A percentile compares a stretch with the other conserved stretches of the same genome.
Evolutionary conservation across 1,140 invertebrate genomes (phyloP).

Genomic region (Drosophila murphyi): DNA sequence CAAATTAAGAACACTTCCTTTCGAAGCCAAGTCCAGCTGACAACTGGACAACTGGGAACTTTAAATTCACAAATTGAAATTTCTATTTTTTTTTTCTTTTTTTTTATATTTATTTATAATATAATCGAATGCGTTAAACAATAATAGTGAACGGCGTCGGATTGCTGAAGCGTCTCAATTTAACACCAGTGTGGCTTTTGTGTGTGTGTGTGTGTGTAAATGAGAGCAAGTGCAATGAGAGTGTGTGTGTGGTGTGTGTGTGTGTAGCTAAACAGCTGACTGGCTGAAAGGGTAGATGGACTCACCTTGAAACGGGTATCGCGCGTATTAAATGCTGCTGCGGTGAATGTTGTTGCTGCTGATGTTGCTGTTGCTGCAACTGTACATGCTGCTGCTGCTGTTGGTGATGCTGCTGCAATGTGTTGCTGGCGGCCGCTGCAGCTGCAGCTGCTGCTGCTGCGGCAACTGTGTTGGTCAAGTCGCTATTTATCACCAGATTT

Average conservation of each 20-base stretch:
- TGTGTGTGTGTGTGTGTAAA: background rate
- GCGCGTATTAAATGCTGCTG: slow-evolving; percentile 81
- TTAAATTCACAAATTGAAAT: slow-evolving; percentile 8
- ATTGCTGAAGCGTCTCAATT: slow-evolving; percentile 18
- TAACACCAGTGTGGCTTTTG: background rate
- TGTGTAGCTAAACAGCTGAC: slow-evolving; percentile 27
- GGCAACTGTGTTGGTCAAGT: slow-evolving; percentile 59
- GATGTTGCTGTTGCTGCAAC: slow-evolving; percentile 44
- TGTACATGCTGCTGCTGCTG: slow-evolving; percentile 57
- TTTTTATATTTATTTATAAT: slow-evolving; percentile 25
- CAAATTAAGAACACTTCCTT: slow-evolving; percentile 31
- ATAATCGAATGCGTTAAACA: slow-evolving; percentile 22
- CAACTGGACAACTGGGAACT: slow-evolving; percentile 25
- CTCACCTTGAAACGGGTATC: slow-evolving; percentile 82
- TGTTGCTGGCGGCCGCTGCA: slow-evolving; percentile 61
- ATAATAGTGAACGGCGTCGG: slow-evolving; percentile 22
- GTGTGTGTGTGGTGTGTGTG: slow-evolving; percentile 9
- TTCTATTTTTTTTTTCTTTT: background rate
- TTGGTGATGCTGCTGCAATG: slow-evolving; percentile 68
- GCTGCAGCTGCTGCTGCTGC: slow-evolving; percentile 62
- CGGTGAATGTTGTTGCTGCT: slow-evolving; percentile 69
- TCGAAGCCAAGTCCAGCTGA: slow-evolving; percentile 20
- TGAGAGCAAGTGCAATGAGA: background rate
- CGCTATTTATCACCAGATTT: slow-evolving; percentile 56
- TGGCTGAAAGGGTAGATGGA: slow-evolving; percentile 28